These are phyloP conservation scores for Drosophila multiciliata DNA, from an alignment of 2,888 invertebrate genomes.

Conservation along the genomic window DNA sequence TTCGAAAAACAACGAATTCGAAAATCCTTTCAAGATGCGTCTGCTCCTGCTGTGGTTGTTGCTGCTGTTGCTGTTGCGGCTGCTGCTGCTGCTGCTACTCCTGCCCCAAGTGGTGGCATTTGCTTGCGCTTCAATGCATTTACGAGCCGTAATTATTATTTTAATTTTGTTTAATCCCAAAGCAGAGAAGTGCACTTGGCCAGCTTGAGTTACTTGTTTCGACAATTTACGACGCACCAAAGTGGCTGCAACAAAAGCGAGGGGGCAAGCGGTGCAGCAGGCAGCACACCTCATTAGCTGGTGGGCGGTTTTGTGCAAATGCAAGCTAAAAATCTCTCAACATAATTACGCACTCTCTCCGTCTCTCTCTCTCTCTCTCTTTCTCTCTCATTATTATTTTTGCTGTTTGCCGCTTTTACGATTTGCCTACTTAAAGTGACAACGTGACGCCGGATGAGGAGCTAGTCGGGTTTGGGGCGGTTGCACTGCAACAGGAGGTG, in stretches of 20 bases:
- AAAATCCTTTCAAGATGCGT: constrained; percentile 74
- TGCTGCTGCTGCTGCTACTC: not conserved
- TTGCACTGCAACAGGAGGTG: constrained; percentile 1
- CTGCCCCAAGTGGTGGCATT: constrained; percentile 33
- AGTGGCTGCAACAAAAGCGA: constrained; percentile 5
- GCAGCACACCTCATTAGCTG: constrained; percentile 54
- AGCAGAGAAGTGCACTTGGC: constrained; percentile 24
- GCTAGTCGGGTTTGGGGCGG: not conserved
- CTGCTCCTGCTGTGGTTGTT: constrained; percentile 12
- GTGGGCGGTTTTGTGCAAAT: constrained; percentile 50
- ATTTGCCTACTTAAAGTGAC: constrained; percentile 78
- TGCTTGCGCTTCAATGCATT: constrained; percentile 48
- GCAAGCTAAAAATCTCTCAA: constrained; percentile 54
- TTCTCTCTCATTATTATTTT: constrained; percentile 37
- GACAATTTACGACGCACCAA: constrained; percentile 3
- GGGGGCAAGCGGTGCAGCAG: not conserved
- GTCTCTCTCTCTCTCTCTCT: constrained; percentile 34
- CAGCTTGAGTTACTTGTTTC: constrained; percentile 23
- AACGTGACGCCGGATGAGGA: constrained; percentile 65
- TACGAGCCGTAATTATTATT: constrained; percentile 53
- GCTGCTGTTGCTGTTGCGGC: not conserved
- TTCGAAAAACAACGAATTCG: not conserved
- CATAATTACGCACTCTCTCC: constrained; percentile 74
- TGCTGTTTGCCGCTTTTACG: constrained; percentile 58
- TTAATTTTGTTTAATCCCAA: constrained; percentile 66